Percentiles rank a stretch among this genome's conserved stretches.
phyloP scores from a whole-genome alignment of 2,888 invertebrate genomes.

The Drosophila mayaguana region DNA sequence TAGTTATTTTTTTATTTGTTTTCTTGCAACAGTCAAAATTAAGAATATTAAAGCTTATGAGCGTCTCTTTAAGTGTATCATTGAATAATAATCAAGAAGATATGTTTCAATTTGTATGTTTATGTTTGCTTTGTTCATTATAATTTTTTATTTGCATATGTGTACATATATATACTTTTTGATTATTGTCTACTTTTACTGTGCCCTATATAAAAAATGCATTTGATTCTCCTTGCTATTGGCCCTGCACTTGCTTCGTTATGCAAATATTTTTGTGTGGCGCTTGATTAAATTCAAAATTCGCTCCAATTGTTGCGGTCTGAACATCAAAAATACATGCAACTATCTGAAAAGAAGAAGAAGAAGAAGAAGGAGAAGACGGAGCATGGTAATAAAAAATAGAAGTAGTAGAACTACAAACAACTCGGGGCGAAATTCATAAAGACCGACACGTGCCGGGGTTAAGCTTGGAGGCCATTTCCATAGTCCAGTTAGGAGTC shows the following conservation, averaged over 20 bases:
- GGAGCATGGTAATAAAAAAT: not conserved
- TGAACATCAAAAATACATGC: conserved; percentile 66
- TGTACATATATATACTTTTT: no score
- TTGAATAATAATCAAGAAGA: not conserved
- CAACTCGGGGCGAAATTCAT: conserved; percentile 53
- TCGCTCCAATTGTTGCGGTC: conserved; percentile 26
- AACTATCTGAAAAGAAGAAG: conserved; percentile 6
- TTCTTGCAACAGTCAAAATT: not conserved
- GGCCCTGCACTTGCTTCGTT: conserved; percentile 20
- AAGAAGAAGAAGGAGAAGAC: not conserved
- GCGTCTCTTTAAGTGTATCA: not conserved
- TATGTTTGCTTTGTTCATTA: not conserved
- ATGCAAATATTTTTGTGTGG: conserved; percentile 9
- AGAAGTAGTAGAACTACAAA: conserved; percentile 1
- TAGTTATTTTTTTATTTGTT: no score
- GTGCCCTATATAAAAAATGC: conserved; percentile 19
- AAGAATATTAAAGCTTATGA: not conserved
- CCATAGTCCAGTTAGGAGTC: conserved; percentile 38
- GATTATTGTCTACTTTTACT: not conserved
- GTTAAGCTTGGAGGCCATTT: conserved; percentile 36
- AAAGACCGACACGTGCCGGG: conserved; percentile 72
- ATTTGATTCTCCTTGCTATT: conserved; percentile 28
- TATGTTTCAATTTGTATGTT: not conserved
- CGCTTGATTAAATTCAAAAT: conserved; percentile 63
- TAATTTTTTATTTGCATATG: not conserved